These are phyloP conservation scores for Dendrolimus kikuchii DNA, from an alignment of 1,140 invertebrate genomes.

Conservation along the genomic window DNA sequence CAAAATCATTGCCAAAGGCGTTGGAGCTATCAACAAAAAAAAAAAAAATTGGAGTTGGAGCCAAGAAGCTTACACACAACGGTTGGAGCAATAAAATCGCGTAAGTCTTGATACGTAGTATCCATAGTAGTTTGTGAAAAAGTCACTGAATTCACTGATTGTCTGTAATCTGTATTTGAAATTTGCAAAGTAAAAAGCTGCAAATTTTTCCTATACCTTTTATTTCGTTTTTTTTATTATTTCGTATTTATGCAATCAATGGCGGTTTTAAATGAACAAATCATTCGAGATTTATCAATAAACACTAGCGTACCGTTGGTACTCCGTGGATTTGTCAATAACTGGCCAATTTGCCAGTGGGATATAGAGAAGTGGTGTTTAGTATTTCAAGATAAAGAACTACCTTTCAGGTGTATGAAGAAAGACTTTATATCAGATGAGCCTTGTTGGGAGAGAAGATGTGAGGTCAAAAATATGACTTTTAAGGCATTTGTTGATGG, in stretches of 20 bases:
- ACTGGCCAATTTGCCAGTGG: slow-evolving; percentile 60
- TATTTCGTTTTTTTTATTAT: background rate
- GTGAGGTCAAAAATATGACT: slow-evolving; percentile 70
- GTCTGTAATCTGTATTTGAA: too few relatives aligned
- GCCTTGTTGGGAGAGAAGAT: slow-evolving; percentile 85
- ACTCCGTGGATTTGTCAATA: slow-evolving; percentile 37
- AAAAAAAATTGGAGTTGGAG: too few relatives aligned
- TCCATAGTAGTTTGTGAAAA: background rate
- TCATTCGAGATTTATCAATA: slow-evolving; percentile 31
- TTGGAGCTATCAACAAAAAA: too few relatives aligned
- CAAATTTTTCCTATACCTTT: too few relatives aligned
- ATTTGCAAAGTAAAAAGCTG: too few relatives aligned
- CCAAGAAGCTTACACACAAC: too few relatives aligned
- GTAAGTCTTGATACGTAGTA: too few relatives aligned
- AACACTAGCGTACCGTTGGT: slow-evolving; percentile 42
- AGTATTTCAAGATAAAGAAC: slow-evolving; percentile 52
- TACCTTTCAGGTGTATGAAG: slow-evolving; percentile 64
- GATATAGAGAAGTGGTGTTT: slow-evolving; percentile 65
- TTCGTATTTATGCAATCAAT: slow-evolving; percentile 8
- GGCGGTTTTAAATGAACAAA: slow-evolving; percentile 31
- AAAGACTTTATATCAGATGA: slow-evolving; percentile 59
- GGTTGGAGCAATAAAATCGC: too few relatives aligned
- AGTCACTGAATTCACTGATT: background rate
- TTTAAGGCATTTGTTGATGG: slow-evolving; percentile 77
- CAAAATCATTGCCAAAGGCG: too few relatives aligned